Evolutionary conservation across 2,113 vertebrate genomes (phyloP), one percentile per base, ranked within the genome.

Genomic region (Tapirus terrestris): DNA sequence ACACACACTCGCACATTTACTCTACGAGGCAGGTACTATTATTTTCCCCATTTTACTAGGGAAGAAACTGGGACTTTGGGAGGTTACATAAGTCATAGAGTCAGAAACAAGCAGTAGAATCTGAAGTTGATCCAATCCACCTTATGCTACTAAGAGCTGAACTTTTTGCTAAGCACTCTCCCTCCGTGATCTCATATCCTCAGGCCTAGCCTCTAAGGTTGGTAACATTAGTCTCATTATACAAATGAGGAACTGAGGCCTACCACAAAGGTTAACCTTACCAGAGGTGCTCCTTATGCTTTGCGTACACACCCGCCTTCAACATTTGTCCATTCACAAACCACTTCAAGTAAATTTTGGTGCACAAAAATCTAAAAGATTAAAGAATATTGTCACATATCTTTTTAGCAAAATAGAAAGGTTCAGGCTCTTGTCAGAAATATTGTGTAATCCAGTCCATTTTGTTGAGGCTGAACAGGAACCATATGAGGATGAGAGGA

Each of bases 321-420:
- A 61, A 48, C 27, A 72, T 75, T 84, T 79, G 5, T 68, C 9
- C 36, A 51, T 48, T 89, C 63, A 70, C n/a, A 97, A 83, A 70
- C n/a, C 21, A 93, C 84, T 72, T 67, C 63, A 84, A 70, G 33
- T 84, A 93, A 84, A 96, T 85, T 75, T 91, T 63, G 31, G 27
- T 68, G 16, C 33, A 31, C 84, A 85, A 63, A 94, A 89, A 27
- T 61, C 45, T 85, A 51, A 90, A 81, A 63, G 31, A 39, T 67
- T 72, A 90, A 76, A 70, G 29, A 94, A 91, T 83, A 81, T 61
- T 31, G 25, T 48, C 58, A 45, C 76, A 45, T 9, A 0, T 76
- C 82, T 81, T 79, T 82, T 73, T 76, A 88, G 51, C 67, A 79
- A 94, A 98, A 93, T 48, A 94, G 43, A 8, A 81, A 73, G 13